These are phyloP conservation scores for Drepana arcuata DNA, from an alignment of 1,140 invertebrate species.

Conservation along the genomic window DNA sequence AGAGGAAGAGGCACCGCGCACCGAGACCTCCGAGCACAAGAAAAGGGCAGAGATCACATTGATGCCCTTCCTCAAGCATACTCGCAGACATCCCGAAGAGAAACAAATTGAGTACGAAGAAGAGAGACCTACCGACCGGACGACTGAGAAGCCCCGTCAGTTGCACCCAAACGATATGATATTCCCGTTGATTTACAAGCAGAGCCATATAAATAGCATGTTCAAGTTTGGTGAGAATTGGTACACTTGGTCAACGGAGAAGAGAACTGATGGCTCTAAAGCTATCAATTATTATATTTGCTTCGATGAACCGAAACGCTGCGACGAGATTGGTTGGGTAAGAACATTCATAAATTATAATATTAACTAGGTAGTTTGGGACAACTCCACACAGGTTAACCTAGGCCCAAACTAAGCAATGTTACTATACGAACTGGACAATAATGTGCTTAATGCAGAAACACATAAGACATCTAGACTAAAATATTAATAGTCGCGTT, in stretches of 20 bases:
- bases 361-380: too few species aligned
- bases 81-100: constrained; percentile 22
- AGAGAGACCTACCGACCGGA: constrained; percentile 24
- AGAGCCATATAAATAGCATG: constrained; percentile 56
- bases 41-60: constrained; percentile 26
- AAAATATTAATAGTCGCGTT: too few species aligned
- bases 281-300: constrained; percentile 52
- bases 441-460: too few species aligned
- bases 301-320: constrained; percentile 55
- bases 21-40: constrained; percentile 33
- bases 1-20: constrained; percentile 34
- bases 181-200: constrained; percentile 51
- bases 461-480: too few species aligned
- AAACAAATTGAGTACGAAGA: constrained; percentile 31
- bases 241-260: constrained; percentile 59
- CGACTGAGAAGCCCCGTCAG: constrained; percentile 32
- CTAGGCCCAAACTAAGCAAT: too few species aligned
- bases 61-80: constrained; percentile 40
- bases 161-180: constrained; percentile 54
- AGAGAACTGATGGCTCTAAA: constrained; percentile 43
- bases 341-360: too few species aligned
- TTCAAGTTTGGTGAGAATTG: constrained; percentile 60
- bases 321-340: constrained; percentile 60
- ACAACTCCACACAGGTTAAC: too few species aligned
- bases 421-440: too few species aligned